These are phyloP conservation scores for Drosophila lini DNA, from an alignment of 1,140 invertebrate species.

Conservation along the genomic window DNA sequence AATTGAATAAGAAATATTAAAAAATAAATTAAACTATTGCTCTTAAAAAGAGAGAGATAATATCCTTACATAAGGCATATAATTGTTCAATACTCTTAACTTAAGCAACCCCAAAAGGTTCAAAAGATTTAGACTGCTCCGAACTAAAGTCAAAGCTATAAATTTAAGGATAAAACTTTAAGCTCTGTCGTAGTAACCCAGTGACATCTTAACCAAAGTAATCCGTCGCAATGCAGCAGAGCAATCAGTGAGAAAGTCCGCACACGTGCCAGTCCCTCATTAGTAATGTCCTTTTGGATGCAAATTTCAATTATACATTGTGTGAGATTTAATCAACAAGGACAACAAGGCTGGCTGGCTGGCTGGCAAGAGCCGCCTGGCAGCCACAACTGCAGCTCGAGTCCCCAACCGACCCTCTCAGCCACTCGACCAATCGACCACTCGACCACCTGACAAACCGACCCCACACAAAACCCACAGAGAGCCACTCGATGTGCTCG, in stretches of 20 bases:
- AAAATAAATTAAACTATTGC: not conserved
- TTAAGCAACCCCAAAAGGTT: not conserved
- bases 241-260: slow-evolving; percentile 16
- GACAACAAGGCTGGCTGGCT: slow-evolving; percentile 54
- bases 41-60: too few species aligned
- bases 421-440: slow-evolving; percentile 32
- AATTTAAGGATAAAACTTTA: not conserved
- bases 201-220: slow-evolving; percentile 1
- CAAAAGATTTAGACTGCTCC: too few species aligned
- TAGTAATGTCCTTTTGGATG: slow-evolving; percentile 72
- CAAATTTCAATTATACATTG: slow-evolving; percentile 76
- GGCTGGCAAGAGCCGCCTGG: slow-evolving; percentile 33
- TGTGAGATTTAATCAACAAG: slow-evolving; percentile 78
- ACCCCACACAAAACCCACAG: slow-evolving; percentile 11
- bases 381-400: slow-evolving; percentile 33
- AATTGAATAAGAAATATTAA: not conserved
- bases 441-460: slow-evolving; percentile 7
- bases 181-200: not conserved
- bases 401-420: slow-evolving; percentile 29
- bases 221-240: slow-evolving; percentile 18
- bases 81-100: not conserved
- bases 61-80: too few species aligned
- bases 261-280: slow-evolving; percentile 46
- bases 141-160: not conserved
- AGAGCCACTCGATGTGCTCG: slow-evolving; percentile 39